Evolutionary conservation across 92 coral and sea anemone genomes (phyloP).

Genomic region (Parazoanthus swiftii): DNA sequence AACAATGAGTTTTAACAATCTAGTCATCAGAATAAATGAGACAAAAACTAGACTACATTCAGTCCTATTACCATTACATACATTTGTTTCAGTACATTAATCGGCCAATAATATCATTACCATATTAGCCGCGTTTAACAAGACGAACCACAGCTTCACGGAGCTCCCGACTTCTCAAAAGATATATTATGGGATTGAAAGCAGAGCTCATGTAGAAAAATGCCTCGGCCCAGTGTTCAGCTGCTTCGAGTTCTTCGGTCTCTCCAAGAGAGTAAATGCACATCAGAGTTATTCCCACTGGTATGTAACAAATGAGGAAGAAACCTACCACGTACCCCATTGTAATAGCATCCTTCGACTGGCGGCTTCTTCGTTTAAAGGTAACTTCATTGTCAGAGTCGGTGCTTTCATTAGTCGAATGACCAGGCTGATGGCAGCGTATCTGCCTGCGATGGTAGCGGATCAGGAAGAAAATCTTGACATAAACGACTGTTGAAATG

Average conservation of each 20-base stretch:
- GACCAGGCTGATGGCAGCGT: not conserved
- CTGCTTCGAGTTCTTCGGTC: not conserved
- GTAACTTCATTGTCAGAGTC: not conserved
- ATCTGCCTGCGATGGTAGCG: conserved; percentile 2
- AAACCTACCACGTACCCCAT: not conserved
- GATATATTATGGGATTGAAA: not conserved
- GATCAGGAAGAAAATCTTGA: not conserved
- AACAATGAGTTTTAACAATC: too few species aligned
- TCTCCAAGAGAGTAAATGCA: not conserved
- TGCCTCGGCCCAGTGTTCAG: not conserved
- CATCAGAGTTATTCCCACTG: conserved; percentile 2
- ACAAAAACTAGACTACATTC: too few species aligned
- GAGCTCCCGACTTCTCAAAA: not conserved
- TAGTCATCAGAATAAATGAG: too few species aligned
- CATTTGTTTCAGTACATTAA: too few species aligned
- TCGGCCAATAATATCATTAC: not conserved
- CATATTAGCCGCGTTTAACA: not conserved
- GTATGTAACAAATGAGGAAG: not conserved
- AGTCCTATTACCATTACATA: too few species aligned
- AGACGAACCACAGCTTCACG: not conserved
- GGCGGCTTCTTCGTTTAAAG: not conserved
- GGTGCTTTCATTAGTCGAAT: not conserved
- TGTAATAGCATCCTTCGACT: not conserved
- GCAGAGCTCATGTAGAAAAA: conserved; percentile 15
- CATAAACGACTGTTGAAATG: not conserved